Percentiles rank a stretch among this genome's conserved stretches.
phyloP scores from a whole-genome alignment of 2,113 vertebrate species.

The Sinocyclocheilus maitianheensis region DNA sequence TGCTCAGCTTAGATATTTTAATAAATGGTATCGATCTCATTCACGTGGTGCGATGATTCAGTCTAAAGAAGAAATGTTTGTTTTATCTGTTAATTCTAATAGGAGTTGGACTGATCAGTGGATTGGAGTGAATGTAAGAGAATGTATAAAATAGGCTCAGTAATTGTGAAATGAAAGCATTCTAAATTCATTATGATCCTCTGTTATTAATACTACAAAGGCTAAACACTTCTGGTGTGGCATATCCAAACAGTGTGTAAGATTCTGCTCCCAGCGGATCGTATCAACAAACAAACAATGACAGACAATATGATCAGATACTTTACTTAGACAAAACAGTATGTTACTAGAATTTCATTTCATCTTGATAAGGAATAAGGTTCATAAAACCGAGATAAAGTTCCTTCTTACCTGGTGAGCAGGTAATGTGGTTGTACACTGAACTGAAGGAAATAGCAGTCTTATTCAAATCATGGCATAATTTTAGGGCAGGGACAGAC shows the following conservation, averaged over 20 bases:
- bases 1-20: background rate
- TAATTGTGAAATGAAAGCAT: background rate
- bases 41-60: background rate
- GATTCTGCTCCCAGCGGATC: background rate
- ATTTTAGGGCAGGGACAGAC: background rate
- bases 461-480: background rate
- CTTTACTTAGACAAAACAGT: background rate
- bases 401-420: background rate
- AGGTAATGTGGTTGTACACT: background rate
- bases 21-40: background rate
- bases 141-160: background rate
- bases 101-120: background rate
- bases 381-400: background rate
- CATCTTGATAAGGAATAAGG: background rate
- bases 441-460: background rate
- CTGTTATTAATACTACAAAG: background rate
- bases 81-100: background rate
- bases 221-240: background rate
- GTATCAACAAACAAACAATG: background rate
- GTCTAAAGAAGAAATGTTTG: background rate
- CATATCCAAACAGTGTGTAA: background rate
- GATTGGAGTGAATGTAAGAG: background rate
- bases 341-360: background rate
- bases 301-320: background rate
- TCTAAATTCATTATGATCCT: background rate